Percentiles rank a stretch among this genome's conserved stretches.
Evolutionary conservation across 2,797 vertebrate genomes (phyloP).

Genomic region (Pseudomugil gertrudae): DNA sequence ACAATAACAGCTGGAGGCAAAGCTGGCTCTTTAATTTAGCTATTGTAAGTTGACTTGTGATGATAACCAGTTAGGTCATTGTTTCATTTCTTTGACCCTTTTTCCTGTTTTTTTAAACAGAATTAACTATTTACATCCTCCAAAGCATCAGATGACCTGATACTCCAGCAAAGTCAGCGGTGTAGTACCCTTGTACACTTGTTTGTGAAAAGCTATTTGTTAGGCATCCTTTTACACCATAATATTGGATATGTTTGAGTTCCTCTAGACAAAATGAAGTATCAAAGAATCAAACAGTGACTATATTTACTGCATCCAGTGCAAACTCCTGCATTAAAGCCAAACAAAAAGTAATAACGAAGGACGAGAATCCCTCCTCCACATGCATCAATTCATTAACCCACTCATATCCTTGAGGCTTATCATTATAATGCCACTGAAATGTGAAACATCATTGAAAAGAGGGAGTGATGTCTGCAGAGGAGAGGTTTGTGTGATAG

Average conservation of each 20-base stretch:
- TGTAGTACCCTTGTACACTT: conserved; percentile 8
- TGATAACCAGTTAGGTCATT: not conserved
- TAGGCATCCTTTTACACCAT: conserved; percentile 20
- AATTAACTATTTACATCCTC: conserved; percentile 59
- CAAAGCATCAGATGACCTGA: conserved; percentile 27
- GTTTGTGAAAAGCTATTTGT: conserved; percentile 34
- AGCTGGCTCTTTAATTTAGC: not conserved
- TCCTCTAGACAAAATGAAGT: conserved; percentile 37
- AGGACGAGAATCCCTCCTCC: conserved; percentile 34
- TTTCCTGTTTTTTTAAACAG: conserved; percentile 19
- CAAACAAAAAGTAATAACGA: conserved; percentile 11
- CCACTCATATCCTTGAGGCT: not conserved
- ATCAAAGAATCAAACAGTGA: conserved; percentile 10
- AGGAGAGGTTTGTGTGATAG: conserved; percentile 24
- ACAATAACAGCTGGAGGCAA: not conserved
- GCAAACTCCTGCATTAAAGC: conserved; percentile 21
- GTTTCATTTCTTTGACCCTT: conserved; percentile 17
- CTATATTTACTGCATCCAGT: conserved; percentile 22
- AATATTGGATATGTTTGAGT: conserved; percentile 27
- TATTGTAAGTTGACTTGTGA: not conserved
- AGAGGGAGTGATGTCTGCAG: conserved; percentile 27
- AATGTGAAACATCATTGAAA: conserved; percentile 7
- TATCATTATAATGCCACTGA: conserved; percentile 6
- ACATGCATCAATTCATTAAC: conserved; percentile 38
- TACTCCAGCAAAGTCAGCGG: conserved; percentile 18